A percentile compares a stretch with the other conserved stretches of the same genome.
phyloP scores from a whole-genome alignment of 2,797 vertebrate species.

The Sebastes kiyomatsui region DNA sequence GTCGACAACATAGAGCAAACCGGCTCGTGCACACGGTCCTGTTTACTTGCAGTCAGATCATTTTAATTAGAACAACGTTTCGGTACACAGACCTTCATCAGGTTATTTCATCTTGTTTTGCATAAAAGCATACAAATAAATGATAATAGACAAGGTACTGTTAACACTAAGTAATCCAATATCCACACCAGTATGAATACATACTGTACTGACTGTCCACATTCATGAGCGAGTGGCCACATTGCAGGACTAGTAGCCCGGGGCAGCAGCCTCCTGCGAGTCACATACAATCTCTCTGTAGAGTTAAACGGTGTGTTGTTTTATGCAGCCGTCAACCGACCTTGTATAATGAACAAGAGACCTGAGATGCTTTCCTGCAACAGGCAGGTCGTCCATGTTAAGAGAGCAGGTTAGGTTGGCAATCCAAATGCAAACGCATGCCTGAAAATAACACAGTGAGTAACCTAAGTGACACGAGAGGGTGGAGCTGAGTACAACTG shows the following conservation, averaged over 20 bases:
- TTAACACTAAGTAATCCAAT: background rate
- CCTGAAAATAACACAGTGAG: background rate
- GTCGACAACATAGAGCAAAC: too few species aligned
- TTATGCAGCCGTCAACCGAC: background rate
- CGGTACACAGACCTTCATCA: too few species aligned
- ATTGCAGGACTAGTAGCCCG: background rate
- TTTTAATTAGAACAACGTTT: too few species aligned
- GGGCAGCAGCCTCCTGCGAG: background rate
- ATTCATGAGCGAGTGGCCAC: background rate
- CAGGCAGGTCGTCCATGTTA: background rate
- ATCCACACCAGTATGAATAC: slow-evolving; percentile 1
- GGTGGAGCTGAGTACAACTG: too few species aligned
- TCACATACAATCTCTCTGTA: background rate
- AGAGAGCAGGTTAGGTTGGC: background rate
- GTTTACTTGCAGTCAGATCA: too few species aligned
- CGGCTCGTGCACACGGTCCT: too few species aligned
- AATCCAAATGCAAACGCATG: background rate
- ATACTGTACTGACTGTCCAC: background rate
- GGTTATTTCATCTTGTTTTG: background rate
- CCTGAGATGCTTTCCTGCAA: background rate
- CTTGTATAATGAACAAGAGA: background rate
- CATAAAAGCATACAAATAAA: background rate
- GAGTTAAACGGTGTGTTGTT: background rate
- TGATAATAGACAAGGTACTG: background rate
- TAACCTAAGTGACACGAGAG: too few species aligned